A percentile compares a stretch with the other conserved stretches of the same genome.
Conservation (phyloP, 37 sponge, comb jelly and placozoan species). For the Aplysina aerophoba region DNA sequence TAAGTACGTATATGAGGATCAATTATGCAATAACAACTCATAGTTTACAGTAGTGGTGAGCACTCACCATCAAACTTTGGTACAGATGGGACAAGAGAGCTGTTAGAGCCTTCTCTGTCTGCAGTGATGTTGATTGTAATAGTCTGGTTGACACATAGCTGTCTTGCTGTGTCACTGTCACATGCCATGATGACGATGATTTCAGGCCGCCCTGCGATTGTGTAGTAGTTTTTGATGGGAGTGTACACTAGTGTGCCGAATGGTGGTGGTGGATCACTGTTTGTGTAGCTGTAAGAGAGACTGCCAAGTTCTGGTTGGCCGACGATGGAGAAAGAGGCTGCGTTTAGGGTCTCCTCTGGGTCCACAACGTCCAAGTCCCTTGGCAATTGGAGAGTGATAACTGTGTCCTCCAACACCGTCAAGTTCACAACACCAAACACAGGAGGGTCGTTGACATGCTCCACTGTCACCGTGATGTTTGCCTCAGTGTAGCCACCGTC, state of each 20-base stretch:
- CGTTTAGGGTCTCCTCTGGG: conserved; percentile 67
- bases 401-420: conserved; percentile 60
- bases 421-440: conserved; percentile 63
- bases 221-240: conserved; percentile 46
- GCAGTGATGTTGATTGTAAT: conserved; percentile 51
- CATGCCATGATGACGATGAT: conserved; percentile 66
- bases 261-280: conserved; percentile 32
- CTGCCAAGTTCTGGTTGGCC: conserved; percentile 44
- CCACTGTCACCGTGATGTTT: conserved; percentile 60
- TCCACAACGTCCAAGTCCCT: conserved; percentile 64
- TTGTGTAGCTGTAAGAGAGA: conserved; percentile 48
- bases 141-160: conserved; percentile 57
- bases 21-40: too few species aligned
- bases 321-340: conserved; percentile 66
- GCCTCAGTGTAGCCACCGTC: conserved; percentile 45
- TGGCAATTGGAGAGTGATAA: conserved; percentile 55
- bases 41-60: not conserved
- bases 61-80: conserved; percentile 14
- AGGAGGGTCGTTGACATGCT: conserved; percentile 78
- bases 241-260: conserved; percentile 56
- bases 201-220: conserved; percentile 24
- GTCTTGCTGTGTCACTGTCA: conserved; percentile 55
- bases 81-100: not conserved
- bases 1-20: too few species aligned
- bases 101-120: not conserved